Base-by-base conservation (phyloP, 2,113 vertebrate species). In the Ctenodactylus gundi region DNA sequence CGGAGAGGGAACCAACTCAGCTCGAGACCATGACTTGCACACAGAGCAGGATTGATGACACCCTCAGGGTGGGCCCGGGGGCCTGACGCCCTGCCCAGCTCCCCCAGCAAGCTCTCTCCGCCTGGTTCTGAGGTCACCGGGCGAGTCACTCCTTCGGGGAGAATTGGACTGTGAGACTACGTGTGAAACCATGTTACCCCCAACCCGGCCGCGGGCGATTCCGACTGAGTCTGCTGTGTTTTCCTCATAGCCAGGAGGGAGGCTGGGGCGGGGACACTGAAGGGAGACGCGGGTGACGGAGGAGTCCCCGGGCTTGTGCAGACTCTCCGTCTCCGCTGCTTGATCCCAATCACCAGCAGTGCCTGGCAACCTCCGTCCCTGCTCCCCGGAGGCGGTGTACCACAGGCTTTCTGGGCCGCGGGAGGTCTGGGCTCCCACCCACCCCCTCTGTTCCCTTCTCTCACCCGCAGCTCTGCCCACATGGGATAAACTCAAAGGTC, bases 401-500 rank as follows among this genome's bases (percentile, higher is more conserved):
- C n/a, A n/a, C 29, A 34, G 72, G 46, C 72, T 75, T 34, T 91
- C 23, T 31, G 4, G 58, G 20, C 36, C 12, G n/a, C 29, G 29
- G 18, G 51, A 25, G 8, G 7, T 7, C 36, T 18, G 3, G 10
- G 11, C 10, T 92, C 29, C 44, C 14, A 15, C 20, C 60, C 27
- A 18, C 15, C 12, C 57, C 27, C 68, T 57, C 76, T 13, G 36
- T 94, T 77, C 36, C 64, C 64, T 70, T 73, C 60, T 41, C 70
- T 62, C 55, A 91, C 65, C 41, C 44, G 31, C 39, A 77, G 82
- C 67, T 41, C 84, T 82, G 80, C 73, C 78, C 23, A n/a, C n/a
- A 36, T 41, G 15, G 64, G 76, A 93, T 89, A 93, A 90, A 44
- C 81, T 85, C 60, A n/a, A 46, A 70, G 57, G 77, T 76, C 77